Evolutionary conservation across 2,797 vertebrate genomes (phyloP), one percentile per base, ranked within the genome.

Genomic region (Gephyroberyx darwinii): DNA sequence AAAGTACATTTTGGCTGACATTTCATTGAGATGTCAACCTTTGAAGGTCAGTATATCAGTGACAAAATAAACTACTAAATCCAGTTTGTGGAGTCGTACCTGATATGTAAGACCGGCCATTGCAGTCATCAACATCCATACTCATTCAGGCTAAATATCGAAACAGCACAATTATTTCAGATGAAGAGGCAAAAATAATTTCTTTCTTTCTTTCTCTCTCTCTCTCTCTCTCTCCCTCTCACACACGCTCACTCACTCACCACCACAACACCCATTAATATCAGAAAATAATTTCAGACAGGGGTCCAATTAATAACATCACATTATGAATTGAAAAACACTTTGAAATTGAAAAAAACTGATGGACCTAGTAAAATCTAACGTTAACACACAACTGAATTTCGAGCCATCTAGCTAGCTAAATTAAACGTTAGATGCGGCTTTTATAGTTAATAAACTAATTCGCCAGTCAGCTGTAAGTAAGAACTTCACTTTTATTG

Each of bases 71-170:
- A 79, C 6, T 75, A 59, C 68, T 60, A 14, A 45, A 5, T 16
- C 43, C 43, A 3, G 55, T 9, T 63, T 35, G 57, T 8, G 35
- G 14, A 66, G 50, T 26, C 68, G 43, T 78, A 98, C 97, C 97
- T 92, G 96, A 96, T 87, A 96, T 92, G 90, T 94, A 97, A 78
- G 96, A 93, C 72, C 92, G 95, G 84, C 95, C 96, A 94, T 97
- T 98, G 92, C 95, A 97, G 93, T 98, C 96, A 84, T 99, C 97
- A 91, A 93, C 92, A 91, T 98, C 96, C 97, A 99, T 99, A 87
- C 91, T 96, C 91, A 89, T 89, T 91, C 86, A 87, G 78, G 79
- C 86, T 88, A 87, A 93, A 93, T 93, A 87, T 80, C 89, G 82
- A 92, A 91, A 90, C 74, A 51, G 83, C 45, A 66, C 65, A 91